Percentiles rank a stretch among this genome's conserved stretches.
These are phyloP conservation scores for Drosophila seclusa DNA, from an alignment of 2,888 invertebrate species.

Conservation along the genomic window DNA sequence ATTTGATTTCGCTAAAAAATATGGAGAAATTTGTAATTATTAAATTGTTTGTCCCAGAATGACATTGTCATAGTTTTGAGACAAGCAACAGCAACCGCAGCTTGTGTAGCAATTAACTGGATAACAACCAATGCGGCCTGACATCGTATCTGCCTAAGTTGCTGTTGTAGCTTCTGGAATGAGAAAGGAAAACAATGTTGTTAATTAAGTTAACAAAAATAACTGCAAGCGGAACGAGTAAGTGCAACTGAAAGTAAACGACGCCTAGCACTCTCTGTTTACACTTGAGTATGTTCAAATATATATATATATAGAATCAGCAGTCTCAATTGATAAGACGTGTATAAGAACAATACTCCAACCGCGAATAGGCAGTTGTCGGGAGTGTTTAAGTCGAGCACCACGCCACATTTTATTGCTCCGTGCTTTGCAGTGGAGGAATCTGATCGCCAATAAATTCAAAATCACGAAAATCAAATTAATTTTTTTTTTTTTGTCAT, in stretches of 20 bases:
- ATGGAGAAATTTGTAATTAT: background rate
- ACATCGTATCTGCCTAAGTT: background rate
- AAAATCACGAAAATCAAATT: conserved; percentile 9
- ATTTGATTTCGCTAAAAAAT: background rate
- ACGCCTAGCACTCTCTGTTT: conserved; percentile 8
- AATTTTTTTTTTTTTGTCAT: background rate
- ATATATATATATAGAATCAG: background rate
- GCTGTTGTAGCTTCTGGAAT: conserved; percentile 19
- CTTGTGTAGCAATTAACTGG: background rate
- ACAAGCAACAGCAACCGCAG: background rate
- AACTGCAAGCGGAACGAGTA: background rate
- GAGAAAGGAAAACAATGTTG: conserved; percentile 11
- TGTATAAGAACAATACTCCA: conserved; percentile 27
- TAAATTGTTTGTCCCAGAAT: background rate
- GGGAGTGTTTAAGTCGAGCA: conserved; percentile 19
- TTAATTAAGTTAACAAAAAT: background rate
- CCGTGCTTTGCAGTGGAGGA: conserved; percentile 2
- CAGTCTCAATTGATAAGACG: conserved; percentile 25
- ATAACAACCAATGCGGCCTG: background rate
- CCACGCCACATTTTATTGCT: conserved; percentile 4
- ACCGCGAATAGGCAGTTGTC: conserved; percentile 24
- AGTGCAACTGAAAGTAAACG: background rate
- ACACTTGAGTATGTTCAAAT: background rate
- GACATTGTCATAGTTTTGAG: background rate
- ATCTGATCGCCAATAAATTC: conserved; percentile 19